phyloP scores from a whole-genome alignment of 2,113 vertebrate species.

The Carassius auratus region DNA sequence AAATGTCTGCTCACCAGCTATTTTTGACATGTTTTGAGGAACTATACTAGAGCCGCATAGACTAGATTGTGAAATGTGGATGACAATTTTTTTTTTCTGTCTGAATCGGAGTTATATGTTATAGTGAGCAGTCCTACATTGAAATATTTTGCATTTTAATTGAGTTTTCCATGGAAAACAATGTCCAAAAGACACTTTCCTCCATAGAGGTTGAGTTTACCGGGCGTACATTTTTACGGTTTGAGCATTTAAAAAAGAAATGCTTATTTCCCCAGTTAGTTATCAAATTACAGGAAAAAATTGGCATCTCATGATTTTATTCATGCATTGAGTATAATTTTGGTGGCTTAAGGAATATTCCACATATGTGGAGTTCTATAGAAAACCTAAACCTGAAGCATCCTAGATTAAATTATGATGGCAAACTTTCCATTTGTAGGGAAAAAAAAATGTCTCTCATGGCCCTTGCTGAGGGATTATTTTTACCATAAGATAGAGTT shows the following conservation, averaged over 20 bases:
- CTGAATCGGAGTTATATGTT: background rate
- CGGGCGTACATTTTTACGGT: background rate
- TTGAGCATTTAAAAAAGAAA: background rate
- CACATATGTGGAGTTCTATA: too few relatives aligned
- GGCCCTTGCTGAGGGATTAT: too few relatives aligned
- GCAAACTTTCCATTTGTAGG: too few relatives aligned
- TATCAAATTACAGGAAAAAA: background rate
- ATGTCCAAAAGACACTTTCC: background rate
- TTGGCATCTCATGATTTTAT: background rate
- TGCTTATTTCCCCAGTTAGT: background rate
- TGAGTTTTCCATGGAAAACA: background rate
- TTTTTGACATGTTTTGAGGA: background rate
- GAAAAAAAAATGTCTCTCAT: too few relatives aligned
- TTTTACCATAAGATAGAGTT: background rate
- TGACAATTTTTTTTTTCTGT: background rate
- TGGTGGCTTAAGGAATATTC: background rate
- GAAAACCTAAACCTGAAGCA: too few relatives aligned
- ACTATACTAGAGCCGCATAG: background rate
- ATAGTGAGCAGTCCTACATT: background rate
- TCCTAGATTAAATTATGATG: too few relatives aligned
- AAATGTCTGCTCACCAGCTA: background rate
- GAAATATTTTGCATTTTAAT: background rate
- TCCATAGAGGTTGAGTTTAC: background rate
- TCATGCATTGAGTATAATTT: background rate
- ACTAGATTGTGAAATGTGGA: conserved; percentile 37